Conservation (phyloP, 1,140 invertebrate genomes). For the Bombus turneri region DNA sequence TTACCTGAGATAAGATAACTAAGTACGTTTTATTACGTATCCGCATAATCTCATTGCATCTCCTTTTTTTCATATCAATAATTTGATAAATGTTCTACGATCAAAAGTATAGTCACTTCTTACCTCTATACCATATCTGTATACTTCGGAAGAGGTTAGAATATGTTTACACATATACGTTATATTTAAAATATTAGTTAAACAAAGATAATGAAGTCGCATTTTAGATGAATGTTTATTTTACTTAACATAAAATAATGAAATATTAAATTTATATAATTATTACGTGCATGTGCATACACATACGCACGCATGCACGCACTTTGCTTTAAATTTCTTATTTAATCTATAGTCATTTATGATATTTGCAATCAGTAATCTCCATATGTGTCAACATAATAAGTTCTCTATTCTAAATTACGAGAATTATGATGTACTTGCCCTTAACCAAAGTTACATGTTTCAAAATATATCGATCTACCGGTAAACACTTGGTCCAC, state of each 20-base stretch:
- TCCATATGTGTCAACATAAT: background rate
- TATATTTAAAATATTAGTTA: no score
- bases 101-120: background rate
- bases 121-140: background rate
- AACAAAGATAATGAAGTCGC: background rate
- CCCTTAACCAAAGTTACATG: background rate
- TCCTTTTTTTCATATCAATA: background rate
- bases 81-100: background rate
- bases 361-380: background rate
- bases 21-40: slow-evolving; percentile 7
- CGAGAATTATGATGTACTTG: background rate
- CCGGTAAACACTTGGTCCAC: slow-evolving; percentile 6
- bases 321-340: no score
- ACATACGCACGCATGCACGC: no score
- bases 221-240: background rate
- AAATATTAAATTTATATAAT: background rate
- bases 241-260: background rate
- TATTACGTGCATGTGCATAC: background rate
- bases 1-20: slow-evolving; percentile 12
- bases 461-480: slow-evolving; percentile 36
- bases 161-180: background rate
- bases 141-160: slow-evolving; percentile 12
- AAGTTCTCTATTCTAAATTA: background rate
- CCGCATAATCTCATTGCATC: no score
- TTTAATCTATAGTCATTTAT: background rate